Evolutionary conservation across 2,888 invertebrate genomes (phyloP), one percentile per base, ranked within the genome.

Genomic region (Tetranychus truncatus): DNA sequence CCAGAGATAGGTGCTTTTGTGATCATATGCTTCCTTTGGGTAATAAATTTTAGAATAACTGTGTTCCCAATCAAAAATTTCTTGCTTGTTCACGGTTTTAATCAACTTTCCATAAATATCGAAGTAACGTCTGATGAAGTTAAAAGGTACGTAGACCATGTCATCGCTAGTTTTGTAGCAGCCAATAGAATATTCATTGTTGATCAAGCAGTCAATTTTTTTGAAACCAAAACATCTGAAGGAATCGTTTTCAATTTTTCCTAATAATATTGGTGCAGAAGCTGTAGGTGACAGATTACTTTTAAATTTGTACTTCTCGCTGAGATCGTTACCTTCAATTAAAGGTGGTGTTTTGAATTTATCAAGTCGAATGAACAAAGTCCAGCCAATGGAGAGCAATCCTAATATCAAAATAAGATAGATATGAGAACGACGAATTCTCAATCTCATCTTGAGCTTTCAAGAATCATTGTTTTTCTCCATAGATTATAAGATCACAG

Each of bases 51-150:
- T 91, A 34, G 93, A 90, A 82, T 92, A 92, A 81, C 93, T 94
- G 84, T 96, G 95, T 15, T 91, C 89, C 93, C 95, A 96, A 82
- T 92, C 91, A 82, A 96, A 95, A 79, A 89, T 87, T 79, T 91
- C 90, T n/a, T 87, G 82, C 9, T 89, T 89, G 6, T 80, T 81
- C 73, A 81, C 81, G 6, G 76, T 77, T 79, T 89, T 88, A 34
- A 88, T 87, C 79, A 95, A 83, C 82, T 92, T 91, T 8, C 95
- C 95, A 83, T 91, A 92, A 71, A 92, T 87, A 89, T 90, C 95
- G 84, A 95, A 95, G 84, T 95, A 95, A 82, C 90, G 92, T 81
- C 90, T 89, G 80, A 95, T 86, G 82, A 95, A 94, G 72, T 91
- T 89, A 84, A 95, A 95, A 34, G 95, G 95, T 80, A 95, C 84